phyloP scores from a whole-genome alignment of 2,888 invertebrate species.

The Drosophila kanekoi region DNA sequence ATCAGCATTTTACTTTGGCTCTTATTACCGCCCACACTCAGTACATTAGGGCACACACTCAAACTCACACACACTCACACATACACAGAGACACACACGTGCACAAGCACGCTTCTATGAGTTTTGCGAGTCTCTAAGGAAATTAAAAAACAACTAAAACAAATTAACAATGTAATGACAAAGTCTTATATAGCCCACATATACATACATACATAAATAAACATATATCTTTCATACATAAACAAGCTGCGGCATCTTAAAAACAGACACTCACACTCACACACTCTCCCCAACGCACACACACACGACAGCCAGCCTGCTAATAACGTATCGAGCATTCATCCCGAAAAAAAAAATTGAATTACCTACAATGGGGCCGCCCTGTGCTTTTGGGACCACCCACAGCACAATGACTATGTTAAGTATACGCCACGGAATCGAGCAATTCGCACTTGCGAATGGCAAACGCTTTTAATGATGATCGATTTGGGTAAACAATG shows the following conservation, averaged over 20 bases:
- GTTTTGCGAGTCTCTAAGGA: constrained; percentile 75
- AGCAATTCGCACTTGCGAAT: constrained; percentile 71
- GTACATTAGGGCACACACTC: constrained; percentile 57
- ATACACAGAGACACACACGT: constrained; percentile 19
- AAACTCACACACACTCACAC: constrained; percentile 14
- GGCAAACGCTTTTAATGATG: constrained; percentile 75
- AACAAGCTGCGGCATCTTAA: background rate
- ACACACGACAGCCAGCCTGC: constrained; percentile 1
- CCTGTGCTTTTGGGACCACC: constrained; percentile 11
- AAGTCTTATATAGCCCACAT: constrained; percentile 54
- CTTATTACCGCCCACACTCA: constrained; percentile 72
- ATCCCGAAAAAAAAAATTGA: constrained; percentile 50
- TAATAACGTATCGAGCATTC: constrained; percentile 59
- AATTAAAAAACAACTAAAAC: constrained; percentile 79
- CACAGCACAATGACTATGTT: constrained; percentile 26
- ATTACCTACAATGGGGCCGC: constrained; percentile 49
- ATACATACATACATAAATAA: constrained; percentile 4
- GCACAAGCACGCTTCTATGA: constrained; percentile 51
- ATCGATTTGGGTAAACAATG: constrained; percentile 78
- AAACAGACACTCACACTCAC: background rate
- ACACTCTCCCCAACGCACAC: background rate
- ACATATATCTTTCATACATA: constrained; percentile 1
- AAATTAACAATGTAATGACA: constrained; percentile 79
- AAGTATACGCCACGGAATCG: constrained; percentile 76
- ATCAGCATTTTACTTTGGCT: constrained; percentile 77